Conservation (phyloP, 1,140 invertebrate species). For the Brachystomella parvula region DNA sequence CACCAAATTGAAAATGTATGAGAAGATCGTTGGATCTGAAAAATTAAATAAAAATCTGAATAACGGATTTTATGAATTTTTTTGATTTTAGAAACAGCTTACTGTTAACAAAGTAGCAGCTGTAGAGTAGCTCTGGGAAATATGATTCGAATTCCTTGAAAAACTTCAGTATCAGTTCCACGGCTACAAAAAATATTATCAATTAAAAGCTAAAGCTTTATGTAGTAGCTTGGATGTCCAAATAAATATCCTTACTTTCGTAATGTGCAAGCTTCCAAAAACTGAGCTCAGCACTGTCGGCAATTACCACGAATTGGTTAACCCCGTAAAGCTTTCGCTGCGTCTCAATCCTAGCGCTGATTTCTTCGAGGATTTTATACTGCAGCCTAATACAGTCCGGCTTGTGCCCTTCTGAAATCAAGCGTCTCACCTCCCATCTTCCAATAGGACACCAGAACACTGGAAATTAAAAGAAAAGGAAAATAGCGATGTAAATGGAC, state of each 20-base stretch:
- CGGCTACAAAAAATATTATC: neutral
- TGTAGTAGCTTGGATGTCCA: neutral
- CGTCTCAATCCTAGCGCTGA: neutral
- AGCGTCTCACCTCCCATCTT: neutral
- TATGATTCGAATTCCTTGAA: conserved; percentile 23
- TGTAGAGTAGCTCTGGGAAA: conserved; percentile 22
- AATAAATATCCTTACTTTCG: conserved; percentile 17
- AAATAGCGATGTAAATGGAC: neutral
- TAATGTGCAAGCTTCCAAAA: conserved; percentile 22
- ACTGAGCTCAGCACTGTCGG: conserved; percentile 21
- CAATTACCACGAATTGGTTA: conserved; percentile 24
- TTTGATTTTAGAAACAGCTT: neutral
- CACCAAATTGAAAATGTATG: conserved; percentile 22
- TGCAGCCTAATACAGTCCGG: neutral
- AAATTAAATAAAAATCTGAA: neutral
- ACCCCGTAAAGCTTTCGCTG: neutral
- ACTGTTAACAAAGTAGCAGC: conserved; percentile 21
- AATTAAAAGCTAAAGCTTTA: neutral
- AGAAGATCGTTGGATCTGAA: conserved; percentile 12
- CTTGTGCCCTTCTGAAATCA: neutral
- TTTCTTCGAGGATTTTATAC: conserved; percentile 14
- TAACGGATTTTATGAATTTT: neutral
- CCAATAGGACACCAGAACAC: conserved; percentile 7
- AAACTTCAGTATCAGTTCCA: conserved; percentile 14
- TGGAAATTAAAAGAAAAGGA: neutral